Base-by-base conservation (phyloP, 2,888 invertebrate species). In the Troides oblongomaculatus region DNA sequence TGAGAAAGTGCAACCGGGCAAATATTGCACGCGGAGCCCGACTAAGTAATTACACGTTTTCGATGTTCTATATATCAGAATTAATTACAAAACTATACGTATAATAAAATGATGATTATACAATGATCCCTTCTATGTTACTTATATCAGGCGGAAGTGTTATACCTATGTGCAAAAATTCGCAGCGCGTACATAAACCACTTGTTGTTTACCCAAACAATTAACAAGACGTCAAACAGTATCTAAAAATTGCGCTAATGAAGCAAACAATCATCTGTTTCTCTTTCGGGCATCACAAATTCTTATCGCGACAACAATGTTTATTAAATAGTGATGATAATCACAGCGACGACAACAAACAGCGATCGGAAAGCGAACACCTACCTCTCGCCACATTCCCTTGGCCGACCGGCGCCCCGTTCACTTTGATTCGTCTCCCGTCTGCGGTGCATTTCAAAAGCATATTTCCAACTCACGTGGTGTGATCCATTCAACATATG, bases 381-480 rank as follows among this genome's bases (percentile, higher is more conserved):
- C 83, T 85, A 92, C 92, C 92, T 90, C 92, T 90, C 79, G 91
- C 89, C 74, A 90, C 89, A 85, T 86, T 89, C 77, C 86, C 88
- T 79, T 90, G 90, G 76, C 76, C 85, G 75, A 83, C 85, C 75
- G 87, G 83, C 61, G 84, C 80, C 64, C 91, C 92, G 81, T 88
- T 92, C 81, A 90, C 91, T 90, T 92, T 92, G 84, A 92, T 91
- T 75, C 89, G 84, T 80, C 90, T 87, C 78, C 92, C 92, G 82
- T 92, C 92, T 73, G 92, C 90, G 76, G 92, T 91, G 78, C 92
- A 92, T 92, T 92, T 92, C 79, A 92, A 85, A 79, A 92, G 83
- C 92, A 92, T 92, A 86, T 81, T 90, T 88, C 78, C 76, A 81
- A 78, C 82, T 85, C 87, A 87, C 84, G 79, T 84, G 81, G 78